phyloP scores from a whole-genome alignment of 2,113 vertebrate genomes.

The Muntiacus reevesi region DNA sequence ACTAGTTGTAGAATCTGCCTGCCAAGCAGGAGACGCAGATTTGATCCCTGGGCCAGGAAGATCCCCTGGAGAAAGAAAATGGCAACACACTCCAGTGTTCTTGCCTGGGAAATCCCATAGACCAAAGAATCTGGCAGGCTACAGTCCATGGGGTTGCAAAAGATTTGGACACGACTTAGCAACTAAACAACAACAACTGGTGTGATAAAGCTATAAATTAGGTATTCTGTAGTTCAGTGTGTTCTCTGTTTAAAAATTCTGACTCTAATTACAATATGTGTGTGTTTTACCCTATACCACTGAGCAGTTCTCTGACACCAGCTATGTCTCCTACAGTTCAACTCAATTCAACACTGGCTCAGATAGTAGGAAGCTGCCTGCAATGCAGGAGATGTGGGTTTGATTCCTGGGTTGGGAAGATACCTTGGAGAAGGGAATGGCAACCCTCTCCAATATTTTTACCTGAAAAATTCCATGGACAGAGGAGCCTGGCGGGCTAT shows the following conservation, averaged over 20 bases:
- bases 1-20: not conserved
- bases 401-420: not conserved
- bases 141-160: not conserved
- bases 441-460: not conserved
- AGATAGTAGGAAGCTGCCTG: not conserved
- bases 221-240: not conserved
- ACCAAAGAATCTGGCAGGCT: not conserved
- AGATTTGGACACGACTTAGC: not conserved
- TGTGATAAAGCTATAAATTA: not conserved
- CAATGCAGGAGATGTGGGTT: not conserved
- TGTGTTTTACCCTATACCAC: not conserved
- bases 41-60: not conserved
- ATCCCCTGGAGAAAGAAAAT: not conserved
- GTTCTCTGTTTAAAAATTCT: not conserved
- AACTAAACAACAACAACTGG: not conserved
- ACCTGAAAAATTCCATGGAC: not conserved
- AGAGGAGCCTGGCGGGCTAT: fast-evolving
- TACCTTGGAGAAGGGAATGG: not conserved
- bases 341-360: not conserved
- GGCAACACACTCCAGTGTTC: not conserved
- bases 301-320: not conserved
- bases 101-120: not conserved
- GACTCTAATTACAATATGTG: not conserved
- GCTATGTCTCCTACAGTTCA: not conserved
- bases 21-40: not conserved